Conservation (phyloP, 1,140 invertebrate species). For the Venustaconcha ellipsiformis region DNA sequence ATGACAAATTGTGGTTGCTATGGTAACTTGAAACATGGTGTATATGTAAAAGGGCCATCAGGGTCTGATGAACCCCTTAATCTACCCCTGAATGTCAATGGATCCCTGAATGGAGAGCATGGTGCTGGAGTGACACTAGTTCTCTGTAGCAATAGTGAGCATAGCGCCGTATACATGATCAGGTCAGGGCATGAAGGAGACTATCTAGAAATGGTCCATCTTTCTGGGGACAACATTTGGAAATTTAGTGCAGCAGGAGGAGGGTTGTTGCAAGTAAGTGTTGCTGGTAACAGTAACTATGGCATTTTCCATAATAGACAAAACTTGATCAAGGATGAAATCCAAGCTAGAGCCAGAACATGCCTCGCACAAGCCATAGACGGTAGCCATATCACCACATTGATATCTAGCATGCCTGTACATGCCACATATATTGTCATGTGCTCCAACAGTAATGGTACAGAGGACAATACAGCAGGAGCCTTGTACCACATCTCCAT, state of each 20-base stretch:
- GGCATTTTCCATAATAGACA: slow-evolving; percentile 44
- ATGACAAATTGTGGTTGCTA: slow-evolving; percentile 40
- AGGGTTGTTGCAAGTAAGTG: slow-evolving; percentile 27
- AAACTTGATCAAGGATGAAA: slow-evolving; percentile 6
- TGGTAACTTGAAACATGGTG: slow-evolving; percentile 41
- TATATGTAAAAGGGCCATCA: slow-evolving; percentile 21
- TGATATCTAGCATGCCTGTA: slow-evolving; percentile 19
- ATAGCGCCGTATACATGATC: slow-evolving; percentile 37
- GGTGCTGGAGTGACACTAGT: slow-evolving; percentile 37
- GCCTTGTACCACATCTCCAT: slow-evolving; percentile 36
- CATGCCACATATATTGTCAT: slow-evolving; percentile 38
- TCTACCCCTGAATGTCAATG: slow-evolving; percentile 37
- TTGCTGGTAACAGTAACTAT: slow-evolving; percentile 26
- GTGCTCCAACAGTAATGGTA: slow-evolving; percentile 49
- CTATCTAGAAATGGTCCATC: slow-evolving; percentile 20
- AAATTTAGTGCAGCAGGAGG: slow-evolving; percentile 28
- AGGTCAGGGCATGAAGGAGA: slow-evolving; percentile 41
- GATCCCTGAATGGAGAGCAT: slow-evolving; percentile 13
- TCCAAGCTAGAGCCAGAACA: slow-evolving; percentile 8
- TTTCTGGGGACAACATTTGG: slow-evolving; percentile 48
- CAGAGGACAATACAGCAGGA: slow-evolving; percentile 40
- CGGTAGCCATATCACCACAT: slow-evolving; percentile 16
- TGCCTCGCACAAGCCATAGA: slow-evolving; percentile 30
- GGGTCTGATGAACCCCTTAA: neutral
- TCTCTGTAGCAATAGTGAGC: slow-evolving; percentile 34